Percentiles rank a stretch among this genome's conserved stretches.
phyloP scores from a whole-genome alignment of 2,888 invertebrate species.

The Sicus ferrugineus region DNA sequence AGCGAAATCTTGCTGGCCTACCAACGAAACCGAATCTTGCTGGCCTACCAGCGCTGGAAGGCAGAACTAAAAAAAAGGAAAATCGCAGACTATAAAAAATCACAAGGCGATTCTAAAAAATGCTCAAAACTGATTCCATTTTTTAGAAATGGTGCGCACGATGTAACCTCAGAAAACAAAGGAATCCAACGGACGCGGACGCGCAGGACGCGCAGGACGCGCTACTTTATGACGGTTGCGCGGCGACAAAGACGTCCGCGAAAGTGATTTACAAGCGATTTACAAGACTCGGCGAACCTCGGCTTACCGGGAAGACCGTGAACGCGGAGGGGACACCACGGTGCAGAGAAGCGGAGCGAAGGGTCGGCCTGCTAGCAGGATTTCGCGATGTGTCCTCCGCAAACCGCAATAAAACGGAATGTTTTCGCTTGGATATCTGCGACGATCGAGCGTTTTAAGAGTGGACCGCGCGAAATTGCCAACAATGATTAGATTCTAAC shows the following conservation, averaged over 20 bases:
- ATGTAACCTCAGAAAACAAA: conserved; percentile 46
- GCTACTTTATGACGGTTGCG: conserved; percentile 32
- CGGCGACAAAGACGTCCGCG: conserved; percentile 45
- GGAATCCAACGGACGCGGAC: conserved; percentile 11
- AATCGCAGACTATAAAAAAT: not conserved
- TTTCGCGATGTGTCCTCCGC: conserved; percentile 43
- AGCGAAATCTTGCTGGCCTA: not conserved
- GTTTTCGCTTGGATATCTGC: not conserved
- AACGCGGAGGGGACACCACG: conserved; percentile 15
- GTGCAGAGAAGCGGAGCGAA: conserved; percentile 1
- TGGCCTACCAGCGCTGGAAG: not conserved
- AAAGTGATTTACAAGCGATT: conserved; percentile 18
- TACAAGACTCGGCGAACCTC: conserved; percentile 49
- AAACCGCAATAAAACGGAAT: conserved; percentile 56
- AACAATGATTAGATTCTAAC: not conserved
- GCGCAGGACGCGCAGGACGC: not conserved
- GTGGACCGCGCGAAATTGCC: not conserved
- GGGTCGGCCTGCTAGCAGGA: not conserved
- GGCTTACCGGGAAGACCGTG: conserved; percentile 36
- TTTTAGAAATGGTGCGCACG: conserved; percentile 60
- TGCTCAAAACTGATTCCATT: conserved; percentile 55
- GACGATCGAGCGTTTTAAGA: not conserved
- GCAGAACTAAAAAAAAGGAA: not conserved
- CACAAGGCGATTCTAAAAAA: conserved; percentile 21
- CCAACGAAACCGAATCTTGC: not conserved